Percentiles rank a stretch among this genome's conserved stretches.
Conservation (phyloP, 2,113 vertebrate species). For the Athene noctua region DNA sequence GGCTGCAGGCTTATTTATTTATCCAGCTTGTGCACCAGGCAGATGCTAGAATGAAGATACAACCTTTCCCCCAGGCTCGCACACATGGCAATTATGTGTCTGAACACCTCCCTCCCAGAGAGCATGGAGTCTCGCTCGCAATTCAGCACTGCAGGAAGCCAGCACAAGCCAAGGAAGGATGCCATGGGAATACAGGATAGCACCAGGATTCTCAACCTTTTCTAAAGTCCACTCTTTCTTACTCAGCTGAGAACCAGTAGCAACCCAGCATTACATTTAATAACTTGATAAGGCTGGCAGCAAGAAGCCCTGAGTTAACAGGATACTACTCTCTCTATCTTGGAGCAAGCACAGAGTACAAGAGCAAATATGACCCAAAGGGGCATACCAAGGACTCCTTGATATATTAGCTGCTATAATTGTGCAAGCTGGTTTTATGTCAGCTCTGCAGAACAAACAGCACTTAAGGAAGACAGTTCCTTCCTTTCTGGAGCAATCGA, state of each 20-base stretch:
- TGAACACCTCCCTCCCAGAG: not conserved
- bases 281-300: not conserved
- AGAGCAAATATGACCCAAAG: not conserved
- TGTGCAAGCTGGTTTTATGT: not conserved
- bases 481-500: not conserved
- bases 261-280: not conserved
- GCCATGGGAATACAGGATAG: not conserved
- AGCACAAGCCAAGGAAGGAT: not conserved
- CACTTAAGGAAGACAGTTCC: not conserved
- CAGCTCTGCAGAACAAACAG: not conserved
- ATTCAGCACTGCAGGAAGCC: not conserved
- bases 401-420: not conserved
- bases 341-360: not conserved
- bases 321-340: not conserved
- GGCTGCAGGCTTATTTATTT: slow-evolving; percentile 20
- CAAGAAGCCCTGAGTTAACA: not conserved
- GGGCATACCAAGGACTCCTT: not conserved
- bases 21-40: not conserved
- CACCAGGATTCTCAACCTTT: not conserved
- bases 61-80: not conserved
- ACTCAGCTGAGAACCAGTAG: not conserved
- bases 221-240: not conserved
- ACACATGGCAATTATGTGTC: not conserved
- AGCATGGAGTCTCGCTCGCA: not conserved
- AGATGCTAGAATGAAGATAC: not conserved